Evolutionary conservation across 2,888 invertebrate genomes (phyloP).

Genomic region (Geophilus truncorum): DNA sequence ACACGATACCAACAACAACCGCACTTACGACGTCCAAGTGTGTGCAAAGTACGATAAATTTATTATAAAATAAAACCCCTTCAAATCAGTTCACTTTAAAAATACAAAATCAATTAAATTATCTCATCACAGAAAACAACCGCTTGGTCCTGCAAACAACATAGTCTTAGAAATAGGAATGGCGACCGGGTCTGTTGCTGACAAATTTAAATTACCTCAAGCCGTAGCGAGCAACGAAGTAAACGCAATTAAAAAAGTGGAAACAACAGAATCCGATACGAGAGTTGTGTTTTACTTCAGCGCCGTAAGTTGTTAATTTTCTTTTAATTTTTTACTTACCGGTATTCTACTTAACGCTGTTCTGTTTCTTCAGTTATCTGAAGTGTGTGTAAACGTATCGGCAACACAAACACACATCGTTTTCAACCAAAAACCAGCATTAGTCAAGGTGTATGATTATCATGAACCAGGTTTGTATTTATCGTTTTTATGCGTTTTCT

Average conservation of each 20-base stretch:
- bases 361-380: background rate
- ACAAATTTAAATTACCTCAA: background rate
- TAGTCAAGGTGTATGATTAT: constrained; percentile 44
- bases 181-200: background rate
- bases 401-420: background rate
- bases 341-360: background rate
- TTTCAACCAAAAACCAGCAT: constrained; percentile 40
- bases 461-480: constrained; percentile 42
- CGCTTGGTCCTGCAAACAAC: background rate
- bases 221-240: background rate
- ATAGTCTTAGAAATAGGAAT: background rate
- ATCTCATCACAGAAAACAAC: background rate
- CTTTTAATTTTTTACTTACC: no score
- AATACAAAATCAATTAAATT: background rate
- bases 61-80: no score
- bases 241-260: background rate
- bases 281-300: background rate
- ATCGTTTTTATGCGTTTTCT: background rate
- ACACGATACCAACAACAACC: background rate
- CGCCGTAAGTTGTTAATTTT: background rate
- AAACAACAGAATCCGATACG: background rate
- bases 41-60: background rate
- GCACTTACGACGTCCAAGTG: background rate
- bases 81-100: no score
- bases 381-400: background rate